A percentile compares a stretch with the other conserved stretches of the same genome.
These are phyloP conservation scores for Arvicanthis niloticus DNA, from an alignment of 2,113 vertebrate genomes.

Conservation along the genomic window DNA sequence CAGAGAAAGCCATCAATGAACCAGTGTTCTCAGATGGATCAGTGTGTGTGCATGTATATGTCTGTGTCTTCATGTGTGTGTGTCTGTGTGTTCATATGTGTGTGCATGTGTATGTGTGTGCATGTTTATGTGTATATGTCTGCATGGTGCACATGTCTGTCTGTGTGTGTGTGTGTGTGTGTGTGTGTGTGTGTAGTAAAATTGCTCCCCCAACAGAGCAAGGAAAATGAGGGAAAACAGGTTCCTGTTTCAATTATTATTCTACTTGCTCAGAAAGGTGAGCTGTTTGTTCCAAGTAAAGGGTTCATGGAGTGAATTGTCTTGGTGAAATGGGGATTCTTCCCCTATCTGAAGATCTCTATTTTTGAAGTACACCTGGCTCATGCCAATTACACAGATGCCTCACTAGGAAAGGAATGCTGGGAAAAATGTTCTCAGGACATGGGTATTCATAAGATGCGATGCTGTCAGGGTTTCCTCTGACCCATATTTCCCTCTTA, in stretches of 20 bases:
- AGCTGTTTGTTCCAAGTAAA: slow-evolving; percentile 65
- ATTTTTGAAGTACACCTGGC: slow-evolving; percentile 54
- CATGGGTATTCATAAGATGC: slow-evolving; percentile 73
- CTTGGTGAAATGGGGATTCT: slow-evolving; percentile 12
- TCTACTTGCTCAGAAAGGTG: slow-evolving; percentile 20
- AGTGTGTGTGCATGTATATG: background rate
- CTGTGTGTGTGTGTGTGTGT: background rate
- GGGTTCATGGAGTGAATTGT: slow-evolving; percentile 68
- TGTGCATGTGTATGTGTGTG: background rate
- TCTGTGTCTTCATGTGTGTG: background rate
- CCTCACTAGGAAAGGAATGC: slow-evolving; percentile 77
- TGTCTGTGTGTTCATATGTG: background rate
- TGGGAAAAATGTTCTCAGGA: slow-evolving; percentile 80
- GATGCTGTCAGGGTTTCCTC: slow-evolving; percentile 74
- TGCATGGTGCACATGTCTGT: background rate
- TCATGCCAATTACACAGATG: slow-evolving; percentile 71
- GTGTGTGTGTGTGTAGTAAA: background rate
- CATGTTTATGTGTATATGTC: background rate
- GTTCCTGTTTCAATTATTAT: slow-evolving; percentile 10
- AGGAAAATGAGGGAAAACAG: background rate
- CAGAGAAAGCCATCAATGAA: background rate
- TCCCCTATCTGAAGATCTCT: slow-evolving; percentile 52
- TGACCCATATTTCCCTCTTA: slow-evolving; percentile 51
- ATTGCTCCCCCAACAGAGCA: background rate
- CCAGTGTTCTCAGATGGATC: background rate